Evolutionary conservation across 1,140 invertebrate genomes (phyloP), one percentile per base, ranked within the genome.

Genomic region (Spodoptera frugiperda): DNA sequence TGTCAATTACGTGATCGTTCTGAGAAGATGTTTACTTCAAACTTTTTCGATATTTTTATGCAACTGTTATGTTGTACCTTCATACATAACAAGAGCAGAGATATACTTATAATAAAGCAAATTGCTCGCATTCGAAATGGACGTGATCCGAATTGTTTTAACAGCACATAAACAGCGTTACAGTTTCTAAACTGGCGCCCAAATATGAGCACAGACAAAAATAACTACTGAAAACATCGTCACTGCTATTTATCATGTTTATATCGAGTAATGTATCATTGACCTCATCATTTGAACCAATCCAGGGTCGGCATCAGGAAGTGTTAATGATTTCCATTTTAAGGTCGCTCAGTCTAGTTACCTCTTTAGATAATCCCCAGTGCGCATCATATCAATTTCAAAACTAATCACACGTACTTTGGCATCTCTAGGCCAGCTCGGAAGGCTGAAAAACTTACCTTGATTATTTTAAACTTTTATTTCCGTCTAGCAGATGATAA

Each of bases 391-490:
- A 82, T 86, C 79, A 78, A 83, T 86, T 82, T 79, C 61, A 83
- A 10, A 74, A 78, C 65, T 49, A 67, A 87, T 89, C 77, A 78
- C 61, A 75, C 55, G 74, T 70, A 82, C 48, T 82, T 81, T 73
- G 85, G 87, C 87, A 81, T 84, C 80, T 91, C 88, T 87, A 91
- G 89, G 89, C 79, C 87, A 78, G 51, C 55, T 48, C 51, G 77
- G 83, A 86, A 88, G 84, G 81, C 81, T 76, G 78, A 78, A 78
- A 48, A 70, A 82, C 78, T 85, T 81, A 82, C 85, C 87, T 87
- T 86, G 84, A 90, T 87, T 77, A 86, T 89, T 90, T 86, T 79
- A 83, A 82, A 79, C 79, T 82, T 84, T 83, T 82, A 83, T 86
- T 84, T 81, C 76, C 71, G 80, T 84, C 68, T 54, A 65, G 49